These are phyloP conservation scores for Triplophysa rosa DNA, from an alignment of 2,113 vertebrate genomes.

Conservation along the genomic window DNA sequence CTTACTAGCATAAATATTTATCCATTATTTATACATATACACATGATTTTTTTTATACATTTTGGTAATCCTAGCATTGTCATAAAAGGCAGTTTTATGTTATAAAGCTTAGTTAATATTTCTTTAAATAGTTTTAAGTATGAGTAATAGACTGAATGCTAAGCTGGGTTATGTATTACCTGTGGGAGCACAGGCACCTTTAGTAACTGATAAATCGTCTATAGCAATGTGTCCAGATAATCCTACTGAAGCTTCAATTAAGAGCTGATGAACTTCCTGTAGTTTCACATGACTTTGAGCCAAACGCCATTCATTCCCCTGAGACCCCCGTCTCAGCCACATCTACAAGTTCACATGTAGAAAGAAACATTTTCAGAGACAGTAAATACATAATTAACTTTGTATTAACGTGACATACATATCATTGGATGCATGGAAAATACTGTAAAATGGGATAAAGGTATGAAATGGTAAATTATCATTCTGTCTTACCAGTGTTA, in stretches of 20 bases:
- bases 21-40: too few species aligned
- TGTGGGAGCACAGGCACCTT: slow-evolving; percentile 64
- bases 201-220: slow-evolving; percentile 67
- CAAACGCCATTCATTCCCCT: slow-evolving; percentile 67
- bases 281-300: slow-evolving; percentile 65
- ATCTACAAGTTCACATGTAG: slow-evolving; percentile 59
- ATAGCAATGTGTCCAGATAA: slow-evolving; percentile 71
- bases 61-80: too few species aligned
- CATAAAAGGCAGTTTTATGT: too few species aligned
- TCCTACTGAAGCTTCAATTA: slow-evolving; percentile 71
- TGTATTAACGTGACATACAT: not conserved
- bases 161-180: slow-evolving; percentile 59
- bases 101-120: too few species aligned
- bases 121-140: too few species aligned
- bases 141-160: slow-evolving; percentile 14
- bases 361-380: not conserved
- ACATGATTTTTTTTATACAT: too few species aligned
- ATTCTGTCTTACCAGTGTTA: slow-evolving; percentile 62
- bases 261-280: slow-evolving; percentile 67
- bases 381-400: not conserved
- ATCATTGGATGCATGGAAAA: not conserved
- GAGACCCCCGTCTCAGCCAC: slow-evolving; percentile 71
- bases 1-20: too few species aligned
- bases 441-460: not conserved
- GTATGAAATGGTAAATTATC: not conserved